Evolutionary conservation across 2,888 invertebrate genomes (phyloP), one percentile per base, ranked within the genome.

Genomic region (Lasioglossum lativentre): DNA sequence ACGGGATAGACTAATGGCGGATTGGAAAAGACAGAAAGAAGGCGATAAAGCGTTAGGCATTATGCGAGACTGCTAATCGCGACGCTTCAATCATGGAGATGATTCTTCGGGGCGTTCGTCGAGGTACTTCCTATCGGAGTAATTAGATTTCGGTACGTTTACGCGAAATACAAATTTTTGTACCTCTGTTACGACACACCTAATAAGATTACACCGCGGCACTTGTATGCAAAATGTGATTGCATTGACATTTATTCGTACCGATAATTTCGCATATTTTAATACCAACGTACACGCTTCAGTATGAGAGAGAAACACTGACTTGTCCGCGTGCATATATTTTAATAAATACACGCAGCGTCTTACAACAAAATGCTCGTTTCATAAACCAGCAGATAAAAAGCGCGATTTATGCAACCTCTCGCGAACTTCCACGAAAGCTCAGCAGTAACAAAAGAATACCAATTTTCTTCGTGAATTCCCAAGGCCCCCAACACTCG

Each of bases 11-110:
- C 38, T 23, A 45, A 72, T 70, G 47, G 73, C 42, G 75, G 40
- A 68, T 78, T 78, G 78, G 72, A 30, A 45, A 71, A 16, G 23
- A 72, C 42, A 68, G 10, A 52, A 52, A 23, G 52, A 52, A 52
- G 23, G 23, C 23, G 52, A 52, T 52, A 23, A 52, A 52, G 23
- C 19, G 52, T 23, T 47, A 19, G 19, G 19, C 47, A 19, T 47
- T 23, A 52, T 23, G 23, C 52, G 52, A 23, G 23, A 10, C 23
- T 52, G 23, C 52, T 52, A 52, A 52, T 52, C 23, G 23, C 23
- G 23, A 8, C 23, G 8, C 23, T 52, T 52, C 52, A 23, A 52
- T 52, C 52, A 23, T 10, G 23, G 2, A 23, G 23, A 52, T 23
- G 52, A 52, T 52, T 3, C 52, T 52, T 23, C 10, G 10, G 10